Base-by-base conservation (phyloP, 2,797 vertebrate genomes). In the Tympanoctomys barrerae region DNA sequence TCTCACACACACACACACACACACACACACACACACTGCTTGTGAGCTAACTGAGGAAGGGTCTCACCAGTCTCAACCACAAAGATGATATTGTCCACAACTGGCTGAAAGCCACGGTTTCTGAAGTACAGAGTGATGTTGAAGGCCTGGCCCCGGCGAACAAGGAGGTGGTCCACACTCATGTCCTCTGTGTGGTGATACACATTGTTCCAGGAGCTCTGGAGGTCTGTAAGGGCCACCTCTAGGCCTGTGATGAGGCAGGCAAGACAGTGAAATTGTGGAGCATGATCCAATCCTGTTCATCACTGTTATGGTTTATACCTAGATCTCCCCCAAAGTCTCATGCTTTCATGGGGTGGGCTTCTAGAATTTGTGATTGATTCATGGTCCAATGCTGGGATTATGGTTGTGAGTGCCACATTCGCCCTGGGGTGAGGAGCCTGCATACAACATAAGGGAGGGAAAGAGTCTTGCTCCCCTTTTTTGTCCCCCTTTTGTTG, bases 91-190 rank as follows among this genome's bases (percentile, higher is more conserved):
- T 98, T 97, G 97, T 98, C 99, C 94, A 88, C 71, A 46, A 98
- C 98, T 0, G 98, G 98, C 66, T 99, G 98, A 96, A 98, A 99
- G 80, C 5, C 96, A 54, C 98, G 98, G 10, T 98, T 98, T 83
- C 96, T 98, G 78, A 99, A 99, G 95, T 98, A 97, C 71, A 99
- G 97, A 57, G 97, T 98, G 97, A 99, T 92, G 31, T 94, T 96
- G 97, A 99, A 99, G 0, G 96, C 22, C 88, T 99, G 99, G 36
- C 99, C 99, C 94, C 99, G 98, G 84, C 99, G 98, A 82, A 99
- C 98, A 0, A 99, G 97, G 90, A 99, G 98, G 3, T 96, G 98
- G 1, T 98, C 97, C 0, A 96, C 84, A 0, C 99, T 98, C 26
- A 99, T 99, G 82, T 99, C 99, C 0, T 99, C 98, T 0, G 99